phyloP scores from a whole-genome alignment of 2,888 invertebrate species.

The Amphimallon solstitiale region DNA sequence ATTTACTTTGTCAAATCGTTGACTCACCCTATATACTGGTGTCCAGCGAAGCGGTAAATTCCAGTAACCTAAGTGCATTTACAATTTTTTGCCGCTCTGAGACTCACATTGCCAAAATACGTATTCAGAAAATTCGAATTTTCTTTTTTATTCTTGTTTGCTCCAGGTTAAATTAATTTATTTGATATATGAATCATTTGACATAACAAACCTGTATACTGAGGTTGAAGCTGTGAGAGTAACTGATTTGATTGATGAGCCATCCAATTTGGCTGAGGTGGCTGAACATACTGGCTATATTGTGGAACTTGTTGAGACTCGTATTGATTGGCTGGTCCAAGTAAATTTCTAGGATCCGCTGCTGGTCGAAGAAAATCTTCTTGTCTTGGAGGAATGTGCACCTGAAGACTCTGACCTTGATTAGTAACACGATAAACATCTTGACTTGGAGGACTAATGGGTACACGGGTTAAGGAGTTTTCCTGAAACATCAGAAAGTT shows the following conservation, averaged over 20 bases:
- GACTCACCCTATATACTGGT: too few relatives aligned
- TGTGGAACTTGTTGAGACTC: constrained; percentile 53
- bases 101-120: too few relatives aligned
- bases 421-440: constrained; percentile 30
- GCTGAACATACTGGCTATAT: constrained; percentile 40
- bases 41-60: too few relatives aligned
- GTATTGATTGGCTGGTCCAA: constrained; percentile 52
- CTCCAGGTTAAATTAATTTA: not conserved
- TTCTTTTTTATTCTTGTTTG: too few relatives aligned
- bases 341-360: constrained; percentile 47
- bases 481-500: constrained; percentile 26
- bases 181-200: not conserved
- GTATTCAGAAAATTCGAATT: too few relatives aligned
- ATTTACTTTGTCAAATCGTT: too few relatives aligned
- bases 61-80: too few relatives aligned
- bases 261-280: constrained; percentile 50
- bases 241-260: constrained; percentile 55
- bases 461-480: not conserved
- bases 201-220: constrained; percentile 53
- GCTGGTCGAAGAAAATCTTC: constrained; percentile 53
- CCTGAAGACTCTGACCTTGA: constrained; percentile 30
- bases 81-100: too few relatives aligned
- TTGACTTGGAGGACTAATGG: constrained; percentile 22
- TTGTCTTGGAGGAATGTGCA: constrained; percentile 29
- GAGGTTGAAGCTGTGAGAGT: constrained; percentile 51